These are phyloP conservation scores for Scomber scombrus DNA, from an alignment of 2,113 vertebrate genomes.

Conservation along the genomic window DNA sequence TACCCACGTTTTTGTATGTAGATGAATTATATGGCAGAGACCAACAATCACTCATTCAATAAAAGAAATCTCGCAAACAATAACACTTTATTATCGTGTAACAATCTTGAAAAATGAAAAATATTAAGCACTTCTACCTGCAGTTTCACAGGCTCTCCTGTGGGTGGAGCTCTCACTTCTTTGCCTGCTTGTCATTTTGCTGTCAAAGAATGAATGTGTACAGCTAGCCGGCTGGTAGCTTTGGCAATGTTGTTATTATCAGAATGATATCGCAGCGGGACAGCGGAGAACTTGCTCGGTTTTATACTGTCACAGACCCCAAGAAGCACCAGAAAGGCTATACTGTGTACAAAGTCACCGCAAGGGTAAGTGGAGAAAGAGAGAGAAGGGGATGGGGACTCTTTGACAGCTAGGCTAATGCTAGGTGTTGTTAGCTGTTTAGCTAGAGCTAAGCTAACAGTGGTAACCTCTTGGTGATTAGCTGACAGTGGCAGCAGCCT, in stretches of 20 bases:
- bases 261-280: constrained; percentile 93
- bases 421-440: constrained; percentile 56
- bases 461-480: neutral
- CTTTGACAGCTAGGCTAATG: constrained; percentile 37
- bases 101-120: too few species aligned
- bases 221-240: constrained; percentile 69
- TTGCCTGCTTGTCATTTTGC: constrained; percentile 6
- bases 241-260: constrained; percentile 80
- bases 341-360: constrained; percentile 97
- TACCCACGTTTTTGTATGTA: too few species aligned
- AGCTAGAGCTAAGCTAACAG: constrained; percentile 31
- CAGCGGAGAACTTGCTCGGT: constrained; percentile 92
- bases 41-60: neutral
- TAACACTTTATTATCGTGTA: neutral
- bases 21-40: neutral
- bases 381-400: neutral
- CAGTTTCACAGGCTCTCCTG: neutral
- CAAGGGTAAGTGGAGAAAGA: constrained; percentile 87
- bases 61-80: neutral
- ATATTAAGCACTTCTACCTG: neutral
- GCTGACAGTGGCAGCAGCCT: neutral
- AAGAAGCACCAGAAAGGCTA: constrained; percentile 92
- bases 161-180: constrained; percentile 8
- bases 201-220: constrained; percentile 66
- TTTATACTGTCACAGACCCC: constrained; percentile 97